Conservation (phyloP, 2,888 invertebrate species). For the Troides helena region DNA sequence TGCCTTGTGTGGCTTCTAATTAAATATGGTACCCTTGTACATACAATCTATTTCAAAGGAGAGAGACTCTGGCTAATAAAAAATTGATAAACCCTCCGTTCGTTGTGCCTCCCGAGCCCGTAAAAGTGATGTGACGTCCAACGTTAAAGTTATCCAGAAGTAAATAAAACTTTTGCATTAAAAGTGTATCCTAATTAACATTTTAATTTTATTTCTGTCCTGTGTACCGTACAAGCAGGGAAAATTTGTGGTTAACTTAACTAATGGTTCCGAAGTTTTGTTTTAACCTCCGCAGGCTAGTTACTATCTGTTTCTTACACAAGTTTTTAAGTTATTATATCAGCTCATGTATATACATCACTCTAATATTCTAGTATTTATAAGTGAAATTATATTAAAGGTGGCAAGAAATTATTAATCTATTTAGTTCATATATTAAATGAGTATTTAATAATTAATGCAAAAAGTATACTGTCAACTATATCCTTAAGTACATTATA, state of each 20-base stretch:
- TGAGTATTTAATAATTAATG: no score
- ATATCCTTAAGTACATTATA: no score
- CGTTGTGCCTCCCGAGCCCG: constrained; percentile 40
- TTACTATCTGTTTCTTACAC: constrained; percentile 11
- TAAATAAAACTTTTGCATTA: constrained; percentile 70
- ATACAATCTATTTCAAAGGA: constrained; percentile 47
- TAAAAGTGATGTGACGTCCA: constrained; percentile 60
- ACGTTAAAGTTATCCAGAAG: constrained; percentile 71
- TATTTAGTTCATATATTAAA: no score
- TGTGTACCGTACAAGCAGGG: constrained; percentile 31
- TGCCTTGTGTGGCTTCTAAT: constrained; percentile 55
- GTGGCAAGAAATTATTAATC: no score
- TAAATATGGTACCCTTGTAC: constrained; percentile 52
- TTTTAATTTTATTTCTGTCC: constrained; percentile 64
- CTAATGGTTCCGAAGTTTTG: constrained; percentile 43
- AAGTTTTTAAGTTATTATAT: no score
- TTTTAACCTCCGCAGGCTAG: constrained; percentile 19
- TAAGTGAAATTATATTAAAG: no score
- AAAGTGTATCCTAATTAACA: constrained; percentile 68
- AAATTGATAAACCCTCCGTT: constrained; percentile 59
- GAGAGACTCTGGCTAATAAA: constrained; percentile 61
- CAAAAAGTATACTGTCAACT: no score
- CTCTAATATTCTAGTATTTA: no score
- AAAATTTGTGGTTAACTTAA: constrained; percentile 49
- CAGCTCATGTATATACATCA: no score